Evolutionary conservation across 2,113 vertebrate species (phyloP).

Genomic region (Anolis carolinensis): DNA sequence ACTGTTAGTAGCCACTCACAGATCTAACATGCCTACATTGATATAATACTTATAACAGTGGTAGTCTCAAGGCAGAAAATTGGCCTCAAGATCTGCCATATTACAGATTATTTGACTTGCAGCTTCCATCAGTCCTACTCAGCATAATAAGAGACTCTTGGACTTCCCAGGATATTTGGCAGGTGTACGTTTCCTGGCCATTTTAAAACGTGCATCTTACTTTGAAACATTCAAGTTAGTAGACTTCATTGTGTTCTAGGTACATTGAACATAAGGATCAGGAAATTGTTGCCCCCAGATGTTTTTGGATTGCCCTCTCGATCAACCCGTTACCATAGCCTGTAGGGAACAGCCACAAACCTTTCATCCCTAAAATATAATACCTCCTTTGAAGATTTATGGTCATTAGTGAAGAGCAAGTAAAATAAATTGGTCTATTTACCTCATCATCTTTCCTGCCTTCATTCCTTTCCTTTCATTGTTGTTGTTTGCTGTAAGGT

Average conservation of each 20-base stretch:
- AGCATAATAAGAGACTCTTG: too few relatives aligned
- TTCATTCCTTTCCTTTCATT: background rate
- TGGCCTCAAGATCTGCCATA: too few relatives aligned
- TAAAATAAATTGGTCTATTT: background rate
- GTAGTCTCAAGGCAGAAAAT: too few relatives aligned
- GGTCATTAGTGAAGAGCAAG: constrained; percentile 10
- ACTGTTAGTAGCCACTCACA: background rate
- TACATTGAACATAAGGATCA: background rate
- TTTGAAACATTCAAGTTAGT: background rate
- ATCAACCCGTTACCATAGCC: background rate
- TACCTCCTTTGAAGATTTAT: constrained; percentile 7
- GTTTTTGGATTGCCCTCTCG: background rate
- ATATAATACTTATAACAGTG: too few relatives aligned
- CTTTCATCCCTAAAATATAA: background rate
- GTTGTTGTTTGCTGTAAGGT: background rate
- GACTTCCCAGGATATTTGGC: too few relatives aligned
- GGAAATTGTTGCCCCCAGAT: background rate
- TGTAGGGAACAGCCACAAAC: too few relatives aligned
- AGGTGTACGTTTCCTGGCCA: too few relatives aligned
- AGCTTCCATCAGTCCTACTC: too few relatives aligned
- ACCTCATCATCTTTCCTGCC: background rate
- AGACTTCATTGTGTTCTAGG: background rate
- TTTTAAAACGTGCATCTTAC: too few relatives aligned
- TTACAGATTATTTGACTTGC: too few relatives aligned
- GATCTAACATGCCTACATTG: background rate